Evolutionary conservation across 2,888 invertebrate species (phyloP).

Genomic region (Microchrysa polita): DNA sequence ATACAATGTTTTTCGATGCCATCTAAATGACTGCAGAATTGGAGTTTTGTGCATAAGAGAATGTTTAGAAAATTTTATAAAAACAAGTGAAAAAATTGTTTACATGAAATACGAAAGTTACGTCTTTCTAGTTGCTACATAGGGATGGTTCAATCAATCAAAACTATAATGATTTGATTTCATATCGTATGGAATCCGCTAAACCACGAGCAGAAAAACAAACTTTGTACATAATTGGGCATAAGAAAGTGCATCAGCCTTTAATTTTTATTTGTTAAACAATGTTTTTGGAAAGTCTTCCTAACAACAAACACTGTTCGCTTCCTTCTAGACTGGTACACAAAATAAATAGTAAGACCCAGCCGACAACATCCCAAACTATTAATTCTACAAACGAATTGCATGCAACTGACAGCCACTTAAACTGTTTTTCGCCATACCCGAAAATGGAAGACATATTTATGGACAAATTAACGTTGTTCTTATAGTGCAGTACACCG

Average conservation of each 20-base stretch:
- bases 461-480: conserved; percentile 34
- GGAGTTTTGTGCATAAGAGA: neutral
- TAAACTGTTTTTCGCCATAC: conserved; percentile 47
- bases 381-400: conserved; percentile 48
- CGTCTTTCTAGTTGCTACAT: too few relatives aligned
- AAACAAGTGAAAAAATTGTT: too few relatives aligned
- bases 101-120: too few relatives aligned
- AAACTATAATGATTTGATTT: too few relatives aligned
- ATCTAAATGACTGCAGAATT: neutral
- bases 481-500: conserved; percentile 7
- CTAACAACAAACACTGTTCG: neutral
- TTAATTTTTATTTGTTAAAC: too few relatives aligned
- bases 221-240: too few relatives aligned
- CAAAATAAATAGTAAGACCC: conserved; percentile 2
- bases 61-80: too few relatives aligned
- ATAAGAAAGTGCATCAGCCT: too few relatives aligned
- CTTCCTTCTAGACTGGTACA: neutral
- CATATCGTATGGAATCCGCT: too few relatives aligned
- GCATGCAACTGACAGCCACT: conserved; percentile 48
- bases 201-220: too few relatives aligned
- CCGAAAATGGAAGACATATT: conserved; percentile 34
- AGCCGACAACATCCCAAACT: conserved; percentile 41
- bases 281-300: too few relatives aligned
- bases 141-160: too few relatives aligned
- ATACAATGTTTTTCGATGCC: neutral